Evolutionary conservation across 2,797 vertebrate genomes (phyloP).

Genomic region (Melanotaenia pygmaea): DNA sequence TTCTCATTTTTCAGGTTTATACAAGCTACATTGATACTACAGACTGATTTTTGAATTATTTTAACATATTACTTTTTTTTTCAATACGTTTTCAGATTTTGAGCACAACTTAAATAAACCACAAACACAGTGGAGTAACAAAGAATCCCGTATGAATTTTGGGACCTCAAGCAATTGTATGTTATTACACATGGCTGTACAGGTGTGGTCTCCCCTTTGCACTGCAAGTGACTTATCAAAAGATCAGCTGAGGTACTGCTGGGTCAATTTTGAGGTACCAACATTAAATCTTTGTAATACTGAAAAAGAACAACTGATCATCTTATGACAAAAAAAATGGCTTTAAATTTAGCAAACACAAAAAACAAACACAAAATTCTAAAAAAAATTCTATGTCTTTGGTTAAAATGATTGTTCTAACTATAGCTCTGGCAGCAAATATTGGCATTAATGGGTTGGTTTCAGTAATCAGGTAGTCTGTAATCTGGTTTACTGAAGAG

Average conservation of each 20-base stretch:
- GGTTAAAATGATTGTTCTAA: conserved; percentile 89
- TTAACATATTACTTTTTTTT: conserved; percentile 64
- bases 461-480: conserved; percentile 71
- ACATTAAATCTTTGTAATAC: conserved; percentile 75
- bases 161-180: conserved; percentile 73
- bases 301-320: conserved; percentile 83
- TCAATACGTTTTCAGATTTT: conserved; percentile 56
- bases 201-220: conserved; percentile 74
- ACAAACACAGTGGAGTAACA: conserved; percentile 92
- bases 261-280: conserved; percentile 91
- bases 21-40: conserved; percentile 94
- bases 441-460: conserved; percentile 41
- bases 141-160: conserved; percentile 82
- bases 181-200: conserved; percentile 83
- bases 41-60: conserved; percentile 82
- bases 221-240: conserved; percentile 84
- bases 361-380: conserved; percentile 35
- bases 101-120: conserved; percentile 85
- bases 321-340: conserved; percentile 75
- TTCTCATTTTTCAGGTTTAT: conserved; percentile 87
- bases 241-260: conserved; percentile 87
- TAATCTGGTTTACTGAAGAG: conserved; percentile 32
- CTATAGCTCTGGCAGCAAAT: conserved; percentile 78
- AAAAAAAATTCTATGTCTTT: conserved; percentile 89
- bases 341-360: conserved; percentile 71